Base-by-base conservation (phyloP, 2,113 vertebrate species). In the Corythornis madagascariensis region DNA sequence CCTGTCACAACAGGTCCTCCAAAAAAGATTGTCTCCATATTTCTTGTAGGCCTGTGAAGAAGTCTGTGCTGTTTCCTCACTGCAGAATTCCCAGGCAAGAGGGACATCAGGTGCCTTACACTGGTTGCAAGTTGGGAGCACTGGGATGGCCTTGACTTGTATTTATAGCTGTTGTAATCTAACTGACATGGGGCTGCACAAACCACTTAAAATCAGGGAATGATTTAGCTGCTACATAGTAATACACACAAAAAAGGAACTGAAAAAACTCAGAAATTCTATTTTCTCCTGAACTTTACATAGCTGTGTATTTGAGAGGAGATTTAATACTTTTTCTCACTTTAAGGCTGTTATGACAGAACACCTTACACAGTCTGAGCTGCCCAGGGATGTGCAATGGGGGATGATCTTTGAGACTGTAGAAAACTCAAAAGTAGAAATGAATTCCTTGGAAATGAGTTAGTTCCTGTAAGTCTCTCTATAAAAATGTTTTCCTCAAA, bases 281-380 rank as follows among this genome's bases (percentile, higher is more conserved):
- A 12, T 66, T 33, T 43, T 12, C 35, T 89, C 55, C 20, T 83
- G 76, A 83, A 66, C 24, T 63, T 80, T 50, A 47, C 76, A 65
- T 25, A 47, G 40, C 26, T 31, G 5, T 0, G 1, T 40, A 48
- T 25, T n/a, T 0, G 0, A 53, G 56, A 77, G 19, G 61, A 83
- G 15, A 64, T 71, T 16, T 61, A 85, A 53, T 40, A 22, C n/a
- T 64, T 82, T 66, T 87, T 61, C 65, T 64, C 18, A 59, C 57
- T 72, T 69, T n/a, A 65, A 47, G 90, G 60, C 65, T 78, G 6
- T 89, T 67, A 56, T 17, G 11, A 25, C 55, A 80, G 55, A 89
- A 52, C 50, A 20, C 60, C 52, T 89, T 33, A 55, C 29, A 53
- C 59, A 21, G 43, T 45, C 79, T 78, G 42, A 94, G 33, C 61